phyloP scores from a whole-genome alignment of 2,113 vertebrate genomes.

The Misgurnus anguillicaudatus region DNA sequence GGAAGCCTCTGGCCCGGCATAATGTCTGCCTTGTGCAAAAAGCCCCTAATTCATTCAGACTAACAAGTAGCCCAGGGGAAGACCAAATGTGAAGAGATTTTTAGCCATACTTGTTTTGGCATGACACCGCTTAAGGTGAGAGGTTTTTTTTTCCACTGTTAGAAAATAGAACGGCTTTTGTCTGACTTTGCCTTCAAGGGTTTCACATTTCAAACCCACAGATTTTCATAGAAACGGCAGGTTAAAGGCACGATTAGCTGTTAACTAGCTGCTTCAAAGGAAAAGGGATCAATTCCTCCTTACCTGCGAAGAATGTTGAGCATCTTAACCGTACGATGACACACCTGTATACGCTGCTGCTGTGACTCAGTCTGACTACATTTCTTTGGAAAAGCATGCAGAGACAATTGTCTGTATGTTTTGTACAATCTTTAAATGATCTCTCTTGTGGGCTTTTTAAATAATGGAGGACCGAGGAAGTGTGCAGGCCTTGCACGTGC shows the following conservation, averaged over 20 bases:
- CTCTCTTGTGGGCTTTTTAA: conserved; percentile 25
- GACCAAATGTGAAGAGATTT: conserved; percentile 79
- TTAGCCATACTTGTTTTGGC: conserved; percentile 80
- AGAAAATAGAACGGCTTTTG: conserved; percentile 67
- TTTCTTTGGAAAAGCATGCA: neutral
- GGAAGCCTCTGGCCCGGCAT: conserved; percentile 48
- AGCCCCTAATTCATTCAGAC: conserved; percentile 69
- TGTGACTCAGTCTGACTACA: neutral
- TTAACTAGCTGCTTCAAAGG: conserved; percentile 13
- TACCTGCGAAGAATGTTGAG: conserved; percentile 34
- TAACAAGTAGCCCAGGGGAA: conserved; percentile 70
- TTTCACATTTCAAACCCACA: conserved; percentile 33
- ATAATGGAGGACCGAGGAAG: conserved; percentile 58
- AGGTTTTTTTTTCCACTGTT: conserved; percentile 49
- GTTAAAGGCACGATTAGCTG: conserved; percentile 9
- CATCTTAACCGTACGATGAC: conserved; percentile 17
- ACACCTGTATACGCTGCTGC: neutral
- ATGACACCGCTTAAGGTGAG: conserved; percentile 71
- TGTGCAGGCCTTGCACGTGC: conserved; percentile 16
- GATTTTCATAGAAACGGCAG: conserved; percentile 1
- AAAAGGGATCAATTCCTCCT: conserved; percentile 11
- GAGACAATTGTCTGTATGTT: conserved; percentile 43
- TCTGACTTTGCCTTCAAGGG: conserved; percentile 60
- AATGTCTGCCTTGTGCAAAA: conserved; percentile 64
- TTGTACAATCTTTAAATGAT: conserved; percentile 58